Base-by-base conservation (phyloP, 2,113 vertebrate species). In the Rhegmatorhina hoffmannsi region DNA sequence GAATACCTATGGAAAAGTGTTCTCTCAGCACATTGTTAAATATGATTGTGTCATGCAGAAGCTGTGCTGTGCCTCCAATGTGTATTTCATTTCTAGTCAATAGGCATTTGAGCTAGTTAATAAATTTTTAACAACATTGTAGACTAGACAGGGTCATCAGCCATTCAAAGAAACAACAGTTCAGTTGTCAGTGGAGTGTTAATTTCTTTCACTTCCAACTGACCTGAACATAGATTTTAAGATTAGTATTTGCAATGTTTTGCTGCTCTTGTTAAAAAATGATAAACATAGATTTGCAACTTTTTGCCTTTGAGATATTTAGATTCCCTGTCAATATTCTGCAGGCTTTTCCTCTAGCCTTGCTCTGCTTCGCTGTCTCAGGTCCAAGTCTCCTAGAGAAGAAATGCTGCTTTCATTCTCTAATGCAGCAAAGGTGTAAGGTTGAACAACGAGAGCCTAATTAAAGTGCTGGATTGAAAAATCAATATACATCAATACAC, bases 41-140 rank as follows among this genome's bases (percentile, higher is more conserved):
- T 97, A 97, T 89, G 95, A 97, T 97, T 90, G 95, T 97, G 97
- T 97, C 97, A 96, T 97, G 97, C 97, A 95, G 96, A 89, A 95
- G 96, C 97, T 95, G 97, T 95, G 94, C 90, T 50, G 86, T 97
- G 96, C 98, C 96, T 91, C 97, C 95, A 59, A 97, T 92, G 97
- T 98, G 97, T 98, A 98, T 97, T 98, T 98, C 98, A 98, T 97
- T 98, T 97, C 95, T 94, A 98, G 97, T 98, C 98, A 97, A 98
- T 98, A 97, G 97, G 97, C 97, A 97, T 97, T 96, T 92, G 92
- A 98, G 97, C 96, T 98, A 97, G 98, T 98, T 98, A 99, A 98
- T 98, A 98, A 97, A 97, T 98, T 98, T 98, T 98, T 97, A 97
- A 98, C 98, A 98, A 94, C 97, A 90, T 87, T 97, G 96, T 94